These are phyloP conservation scores for Geodia barretti DNA, from an alignment of 37 sponge, comb jelly and placozoan genomes.

Conservation along the genomic window DNA sequence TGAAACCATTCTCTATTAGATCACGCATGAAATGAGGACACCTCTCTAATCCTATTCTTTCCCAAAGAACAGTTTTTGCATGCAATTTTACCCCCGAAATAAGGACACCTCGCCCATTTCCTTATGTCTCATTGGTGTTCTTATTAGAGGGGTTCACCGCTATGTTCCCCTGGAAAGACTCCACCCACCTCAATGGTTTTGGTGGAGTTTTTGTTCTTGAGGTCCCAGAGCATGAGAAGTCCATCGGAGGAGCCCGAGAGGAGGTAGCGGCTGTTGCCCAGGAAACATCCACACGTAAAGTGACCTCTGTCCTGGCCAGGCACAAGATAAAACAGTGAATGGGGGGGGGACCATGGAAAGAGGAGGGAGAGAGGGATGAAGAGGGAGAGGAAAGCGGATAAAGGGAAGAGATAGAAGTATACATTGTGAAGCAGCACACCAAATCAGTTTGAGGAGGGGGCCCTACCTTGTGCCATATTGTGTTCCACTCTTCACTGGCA, in stretches of 20 bases:
- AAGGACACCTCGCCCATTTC: no score
- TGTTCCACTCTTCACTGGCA: constrained; percentile 28
- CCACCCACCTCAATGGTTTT: constrained; percentile 31
- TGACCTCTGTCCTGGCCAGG: constrained; percentile 35
- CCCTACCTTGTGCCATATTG: constrained; percentile 26
- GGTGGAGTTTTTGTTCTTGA: constrained; percentile 47
- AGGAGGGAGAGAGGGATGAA: neutral
- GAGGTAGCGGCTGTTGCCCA: constrained; percentile 64
- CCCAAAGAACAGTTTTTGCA: no score
- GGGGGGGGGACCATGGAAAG: no score
- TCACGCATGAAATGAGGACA: neutral
- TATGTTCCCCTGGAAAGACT: neutral
- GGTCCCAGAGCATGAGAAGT: constrained; percentile 51
- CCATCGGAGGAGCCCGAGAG: constrained; percentile 42
- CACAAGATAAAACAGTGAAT: neutral
- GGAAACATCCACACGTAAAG: constrained; percentile 59
- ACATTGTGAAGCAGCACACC: no score
- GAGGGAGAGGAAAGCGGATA: neutral
- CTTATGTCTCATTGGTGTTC: no score
- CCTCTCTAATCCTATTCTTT: no score
- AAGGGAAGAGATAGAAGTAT: neutral
- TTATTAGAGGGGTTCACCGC: no score
- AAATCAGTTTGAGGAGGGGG: neutral
- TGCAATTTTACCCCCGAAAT: no score
- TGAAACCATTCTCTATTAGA: neutral